A percentile compares a stretch with the other conserved stretches of the same genome.
Evolutionary conservation across 1,140 invertebrate species (phyloP).

Genomic region (Apis florea): DNA sequence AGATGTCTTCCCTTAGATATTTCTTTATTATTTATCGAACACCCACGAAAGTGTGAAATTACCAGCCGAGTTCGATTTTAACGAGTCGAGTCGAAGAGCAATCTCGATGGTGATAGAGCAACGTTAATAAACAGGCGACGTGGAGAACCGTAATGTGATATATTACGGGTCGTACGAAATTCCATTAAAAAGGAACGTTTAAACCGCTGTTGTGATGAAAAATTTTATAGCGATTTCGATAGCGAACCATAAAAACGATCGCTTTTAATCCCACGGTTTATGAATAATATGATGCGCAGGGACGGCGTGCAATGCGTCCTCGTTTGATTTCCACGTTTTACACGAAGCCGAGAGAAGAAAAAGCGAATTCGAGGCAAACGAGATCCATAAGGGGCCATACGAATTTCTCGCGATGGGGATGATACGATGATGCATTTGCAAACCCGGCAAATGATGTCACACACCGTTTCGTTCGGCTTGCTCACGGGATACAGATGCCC

Average conservation of each 20-base stretch:
- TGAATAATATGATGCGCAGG: conserved; percentile 8
- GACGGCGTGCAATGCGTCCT: too few relatives aligned
- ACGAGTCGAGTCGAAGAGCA: too few relatives aligned
- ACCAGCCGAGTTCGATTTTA: too few relatives aligned
- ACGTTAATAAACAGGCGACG: not conserved
- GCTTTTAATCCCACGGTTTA: not conserved
- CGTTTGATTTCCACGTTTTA: too few relatives aligned
- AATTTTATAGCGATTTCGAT: not conserved
- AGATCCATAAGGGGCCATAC: conserved; percentile 50
- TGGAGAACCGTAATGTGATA: not conserved
- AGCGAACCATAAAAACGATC: not conserved
- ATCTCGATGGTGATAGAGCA: too few relatives aligned
- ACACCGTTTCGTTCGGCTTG: conserved; percentile 58
- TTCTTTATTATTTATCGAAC: too few relatives aligned
- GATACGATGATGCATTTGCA: conserved; percentile 56
- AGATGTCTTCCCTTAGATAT: too few relatives aligned
- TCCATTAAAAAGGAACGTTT: not conserved
- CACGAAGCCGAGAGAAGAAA: not conserved
- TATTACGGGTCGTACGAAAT: not conserved
- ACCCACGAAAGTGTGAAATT: too few relatives aligned
- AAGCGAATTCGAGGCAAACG: conserved; percentile 15
- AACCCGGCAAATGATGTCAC: conserved; percentile 71
- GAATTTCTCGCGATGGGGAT: conserved; percentile 46
- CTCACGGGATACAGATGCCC: not conserved
- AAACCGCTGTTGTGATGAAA: not conserved